A percentile compares a stretch with the other conserved stretches of the same genome.
These are phyloP conservation scores for Gobio occitaniae DNA, from an alignment of 2,797 vertebrate genomes.

Conservation along the genomic window DNA sequence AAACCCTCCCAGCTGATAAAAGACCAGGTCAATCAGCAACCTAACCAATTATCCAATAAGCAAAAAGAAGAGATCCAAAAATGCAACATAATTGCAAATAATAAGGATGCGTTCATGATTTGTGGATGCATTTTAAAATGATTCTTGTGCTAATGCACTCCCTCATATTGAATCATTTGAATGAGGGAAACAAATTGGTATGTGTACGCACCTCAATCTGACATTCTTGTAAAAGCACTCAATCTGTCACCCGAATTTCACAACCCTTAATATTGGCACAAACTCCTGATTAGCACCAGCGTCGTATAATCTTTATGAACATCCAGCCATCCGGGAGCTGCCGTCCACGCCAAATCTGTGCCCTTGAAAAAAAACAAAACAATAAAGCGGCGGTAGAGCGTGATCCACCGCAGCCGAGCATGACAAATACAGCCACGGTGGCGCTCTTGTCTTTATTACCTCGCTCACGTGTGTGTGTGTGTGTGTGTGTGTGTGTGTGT, in stretches of 20 bases:
- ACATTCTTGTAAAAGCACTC: constrained; percentile 10
- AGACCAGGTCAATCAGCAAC: too few species aligned
- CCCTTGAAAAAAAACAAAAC: constrained; percentile 26
- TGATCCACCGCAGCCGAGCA: not conserved
- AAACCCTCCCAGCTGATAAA: too few species aligned
- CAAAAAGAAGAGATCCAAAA: too few species aligned
- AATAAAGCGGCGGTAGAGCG: constrained; percentile 34
- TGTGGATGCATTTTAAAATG: too few species aligned
- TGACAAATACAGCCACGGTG: not conserved
- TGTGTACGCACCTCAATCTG: not conserved
- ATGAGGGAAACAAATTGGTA: not conserved
- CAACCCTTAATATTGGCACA: constrained; percentile 6
- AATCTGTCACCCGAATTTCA: not conserved
- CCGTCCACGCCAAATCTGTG: not conserved
- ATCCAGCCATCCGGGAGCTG: not conserved
- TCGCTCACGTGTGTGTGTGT: not conserved
- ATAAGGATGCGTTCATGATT: too few species aligned
- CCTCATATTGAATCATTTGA: not conserved
- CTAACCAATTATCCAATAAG: too few species aligned
- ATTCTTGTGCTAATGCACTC: too few species aligned
- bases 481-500: not conserved
- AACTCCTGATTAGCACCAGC: constrained; percentile 8
- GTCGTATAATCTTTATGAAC: constrained; percentile 36
- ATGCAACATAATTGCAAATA: too few species aligned
- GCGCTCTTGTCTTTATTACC: constrained; percentile 36